Conservation (phyloP, 2,797 vertebrate genomes). For the Coranthus polyacanthus region DNA sequence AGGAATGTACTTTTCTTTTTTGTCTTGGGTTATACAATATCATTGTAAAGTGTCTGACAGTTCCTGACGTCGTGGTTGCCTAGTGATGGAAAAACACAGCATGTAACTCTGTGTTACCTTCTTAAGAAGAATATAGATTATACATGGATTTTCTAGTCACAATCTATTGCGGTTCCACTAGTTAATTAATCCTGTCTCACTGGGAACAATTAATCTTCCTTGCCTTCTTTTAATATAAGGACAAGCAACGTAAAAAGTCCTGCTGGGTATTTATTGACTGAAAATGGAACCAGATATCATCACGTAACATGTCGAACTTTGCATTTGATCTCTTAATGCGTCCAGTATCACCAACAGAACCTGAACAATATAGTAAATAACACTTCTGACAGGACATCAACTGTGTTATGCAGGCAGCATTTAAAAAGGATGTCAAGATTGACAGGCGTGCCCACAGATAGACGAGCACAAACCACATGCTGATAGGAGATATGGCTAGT, state of each 20-base stretch:
- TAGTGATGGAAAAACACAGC: background rate
- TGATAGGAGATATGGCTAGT: background rate
- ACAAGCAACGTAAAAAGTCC: too few species aligned
- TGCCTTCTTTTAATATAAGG: too few species aligned
- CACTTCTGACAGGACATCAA: background rate
- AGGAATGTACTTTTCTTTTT: background rate
- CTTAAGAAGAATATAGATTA: background rate
- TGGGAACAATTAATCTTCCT: background rate
- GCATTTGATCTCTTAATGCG: background rate
- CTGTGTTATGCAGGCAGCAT: background rate
- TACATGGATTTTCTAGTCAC: background rate
- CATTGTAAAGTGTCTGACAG: background rate
- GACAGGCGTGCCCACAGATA: background rate
- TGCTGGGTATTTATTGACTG: too few species aligned
- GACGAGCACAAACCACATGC: constrained; percentile 1
- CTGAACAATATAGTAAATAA: background rate
- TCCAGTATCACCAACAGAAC: background rate
- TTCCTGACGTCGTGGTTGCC: background rate
- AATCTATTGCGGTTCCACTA: background rate
- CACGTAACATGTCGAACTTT: too few species aligned
- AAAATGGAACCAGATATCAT: too few species aligned
- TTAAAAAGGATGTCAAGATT: background rate
- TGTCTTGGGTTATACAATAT: background rate
- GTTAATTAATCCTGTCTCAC: background rate
- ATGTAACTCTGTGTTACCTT: background rate